A percentile compares a stretch with the other conserved stretches of the same genome.
Conservation (phyloP, 2,113 vertebrate species). For the Campylomormyrus tamandua region DNA sequence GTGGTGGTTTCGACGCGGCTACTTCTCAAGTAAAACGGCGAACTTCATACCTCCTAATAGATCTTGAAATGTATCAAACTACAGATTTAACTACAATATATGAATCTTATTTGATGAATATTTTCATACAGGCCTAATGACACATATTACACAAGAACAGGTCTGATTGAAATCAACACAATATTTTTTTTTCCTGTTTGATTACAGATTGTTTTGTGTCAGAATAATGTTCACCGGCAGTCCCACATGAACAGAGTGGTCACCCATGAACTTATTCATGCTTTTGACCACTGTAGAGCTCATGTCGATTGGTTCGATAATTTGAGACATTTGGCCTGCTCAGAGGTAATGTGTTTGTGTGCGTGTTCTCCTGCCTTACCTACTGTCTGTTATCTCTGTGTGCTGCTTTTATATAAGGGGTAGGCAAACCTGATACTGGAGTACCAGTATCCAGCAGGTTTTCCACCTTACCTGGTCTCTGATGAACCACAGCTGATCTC, state of each 20-base stretch:
- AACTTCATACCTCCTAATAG: background rate
- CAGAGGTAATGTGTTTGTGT: constrained; percentile 70
- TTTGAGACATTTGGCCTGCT: constrained; percentile 84
- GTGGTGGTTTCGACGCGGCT: constrained; percentile 85
- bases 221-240: constrained; percentile 89
- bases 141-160: background rate
- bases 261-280: constrained; percentile 88
- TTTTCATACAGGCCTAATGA: background rate
- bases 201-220: constrained; percentile 87
- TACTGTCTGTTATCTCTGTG: background rate
- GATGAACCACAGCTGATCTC: background rate
- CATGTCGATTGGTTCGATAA: constrained; percentile 91
- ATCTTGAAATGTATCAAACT: background rate
- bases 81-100: background rate
- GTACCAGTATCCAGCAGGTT: background rate
- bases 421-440: background rate
- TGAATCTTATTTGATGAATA: background rate
- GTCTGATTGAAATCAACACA: background rate
- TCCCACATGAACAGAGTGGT: constrained; percentile 89
- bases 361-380: background rate
- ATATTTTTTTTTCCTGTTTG: constrained; percentile 19
- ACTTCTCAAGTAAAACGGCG: constrained; percentile 75
- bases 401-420: background rate
- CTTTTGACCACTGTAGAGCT: constrained; percentile 92
- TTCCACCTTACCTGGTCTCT: background rate